A percentile compares a stretch with the other conserved stretches of the same genome.
Conservation (phyloP, 64 coral and sea anemone species). For the Montipora sp. region DNA sequence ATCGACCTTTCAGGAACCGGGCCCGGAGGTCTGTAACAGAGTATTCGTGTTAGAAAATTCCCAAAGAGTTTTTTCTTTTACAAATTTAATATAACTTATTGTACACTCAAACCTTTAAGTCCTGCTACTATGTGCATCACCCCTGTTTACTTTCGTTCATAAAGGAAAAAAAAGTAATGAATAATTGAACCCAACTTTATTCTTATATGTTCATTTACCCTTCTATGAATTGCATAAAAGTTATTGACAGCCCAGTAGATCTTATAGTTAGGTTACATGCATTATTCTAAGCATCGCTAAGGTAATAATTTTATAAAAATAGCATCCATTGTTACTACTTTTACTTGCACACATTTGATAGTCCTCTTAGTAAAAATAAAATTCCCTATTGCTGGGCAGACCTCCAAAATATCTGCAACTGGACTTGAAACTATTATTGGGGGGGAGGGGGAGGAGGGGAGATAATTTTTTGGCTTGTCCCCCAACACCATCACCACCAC, state of each 20-base stretch:
- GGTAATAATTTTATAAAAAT: conserved; percentile 4
- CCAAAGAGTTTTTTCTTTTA: background rate
- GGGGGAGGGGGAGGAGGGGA: background rate
- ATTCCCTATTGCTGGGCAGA: background rate
- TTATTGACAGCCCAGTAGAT: background rate
- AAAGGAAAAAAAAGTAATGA: background rate
- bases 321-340: background rate
- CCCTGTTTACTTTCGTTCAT: background rate
- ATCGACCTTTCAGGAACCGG: no score
- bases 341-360: background rate
- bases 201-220: conserved; percentile 6
- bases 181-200: background rate
- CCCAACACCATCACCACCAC: background rate
- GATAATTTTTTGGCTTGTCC: background rate
- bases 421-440: background rate
- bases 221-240: background rate
- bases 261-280: conserved; percentile 1
- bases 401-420: background rate
- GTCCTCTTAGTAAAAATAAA: conserved; percentile 1
- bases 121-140: conserved; percentile 4
- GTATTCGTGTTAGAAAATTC: no score
- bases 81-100: background rate
- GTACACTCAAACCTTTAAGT: conserved; percentile 1
- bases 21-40: no score
- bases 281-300: conserved; percentile 11